Base-by-base conservation (phyloP, 2,113 vertebrate genomes). In the Eulacestoma nigropectus region DNA sequence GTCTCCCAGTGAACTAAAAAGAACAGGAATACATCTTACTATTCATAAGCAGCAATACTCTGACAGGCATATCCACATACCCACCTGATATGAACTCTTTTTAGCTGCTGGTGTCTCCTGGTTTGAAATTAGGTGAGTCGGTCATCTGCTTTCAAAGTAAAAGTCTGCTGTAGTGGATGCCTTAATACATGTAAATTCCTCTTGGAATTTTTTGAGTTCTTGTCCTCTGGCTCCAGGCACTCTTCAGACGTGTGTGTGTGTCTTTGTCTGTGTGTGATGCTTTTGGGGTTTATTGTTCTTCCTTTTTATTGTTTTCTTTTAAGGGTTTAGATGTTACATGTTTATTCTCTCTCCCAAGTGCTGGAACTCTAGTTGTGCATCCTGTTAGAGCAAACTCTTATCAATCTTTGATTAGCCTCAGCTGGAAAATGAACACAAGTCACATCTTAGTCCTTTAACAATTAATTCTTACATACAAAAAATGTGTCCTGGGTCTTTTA, bases 81-180 rank as follows among this genome's bases (percentile, higher is more conserved):
- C 87, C 60, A 57, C 49, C 65, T 89, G 85, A 95, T 91, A 74
- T 87, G 70, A 93, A 42, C 41, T 89, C 7, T 63, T 95, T 84
- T 64, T 79, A 93, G 68, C 42, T 42, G 25, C 35, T 86, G 72
- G 42, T 95, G n/a, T 75, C 84, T 84, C 87, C 78, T 52, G 59
- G 60, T 69, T 94, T 93, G 79, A 84, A 97, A 96, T 93, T 32
- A 88, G 73, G 80, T 88, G 73, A 75, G 19, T 62, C 20, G 73
- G 87, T 92, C 73, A 81, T 94, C 90, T 88, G 92, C 59, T 95
- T 78, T 68, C 44, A 93, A 62, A 96, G 35, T 75, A 49, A 74
- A 88, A 86, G 39, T 18, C 75, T 90, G 42, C 29, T 49, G 12
- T n/a, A 89, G 33, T 84, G 60, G 65, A 30, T 76, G 63, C 55